Evolutionary conservation across 1,140 invertebrate genomes (phyloP).

Genomic region (Glomeris maerens): DNA sequence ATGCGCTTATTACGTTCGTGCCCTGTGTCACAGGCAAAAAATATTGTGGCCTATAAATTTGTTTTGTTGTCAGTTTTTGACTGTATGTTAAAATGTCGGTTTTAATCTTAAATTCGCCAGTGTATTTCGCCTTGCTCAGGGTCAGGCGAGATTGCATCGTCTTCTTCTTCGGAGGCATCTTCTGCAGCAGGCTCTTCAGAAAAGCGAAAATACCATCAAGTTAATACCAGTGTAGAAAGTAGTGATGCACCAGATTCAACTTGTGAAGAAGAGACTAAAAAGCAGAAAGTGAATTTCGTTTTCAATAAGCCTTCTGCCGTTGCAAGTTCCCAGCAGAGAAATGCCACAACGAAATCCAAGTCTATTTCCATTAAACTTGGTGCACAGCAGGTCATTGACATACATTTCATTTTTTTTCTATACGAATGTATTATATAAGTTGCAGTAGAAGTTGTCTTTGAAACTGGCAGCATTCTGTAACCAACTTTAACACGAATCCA

Average conservation of each 20-base stretch:
- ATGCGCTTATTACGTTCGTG: neutral
- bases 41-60: neutral
- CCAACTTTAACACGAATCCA: slow-evolving; percentile 5
- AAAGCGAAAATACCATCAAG: neutral
- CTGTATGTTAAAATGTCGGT: neutral
- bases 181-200: neutral
- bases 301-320: neutral
- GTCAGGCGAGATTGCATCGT: neutral
- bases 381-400: neutral
- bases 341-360: neutral
- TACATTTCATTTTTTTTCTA: too few relatives aligned
- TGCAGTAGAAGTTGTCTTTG: too few relatives aligned
- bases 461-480: neutral
- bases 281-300: neutral
- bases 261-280: slow-evolving; percentile 1
- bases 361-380: slow-evolving; percentile 6
- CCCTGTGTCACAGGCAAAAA: neutral
- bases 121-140: slow-evolving; percentile 3
- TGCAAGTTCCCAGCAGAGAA: neutral
- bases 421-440: too few relatives aligned
- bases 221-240: neutral
- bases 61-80: too few relatives aligned
- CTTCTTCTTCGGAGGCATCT: neutral
- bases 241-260: neutral
- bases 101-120: slow-evolving; percentile 4